phyloP scores from a whole-genome alignment of 2,113 vertebrate genomes.

The Rhea pennata region DNA sequence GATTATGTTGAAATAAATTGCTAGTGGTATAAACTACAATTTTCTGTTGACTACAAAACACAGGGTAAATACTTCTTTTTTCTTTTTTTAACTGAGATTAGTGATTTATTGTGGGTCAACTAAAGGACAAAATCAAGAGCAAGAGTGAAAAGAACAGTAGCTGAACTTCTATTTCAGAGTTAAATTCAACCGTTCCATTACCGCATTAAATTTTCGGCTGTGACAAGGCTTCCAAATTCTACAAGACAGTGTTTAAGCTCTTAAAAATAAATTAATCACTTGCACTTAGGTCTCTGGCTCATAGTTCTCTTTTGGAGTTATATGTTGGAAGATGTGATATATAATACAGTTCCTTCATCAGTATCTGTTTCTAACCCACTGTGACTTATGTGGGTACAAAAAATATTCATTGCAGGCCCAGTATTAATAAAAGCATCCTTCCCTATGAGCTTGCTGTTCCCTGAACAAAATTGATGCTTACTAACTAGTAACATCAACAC shows the following conservation, averaged over 20 bases:
- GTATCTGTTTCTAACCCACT: neutral
- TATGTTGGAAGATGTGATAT: neutral
- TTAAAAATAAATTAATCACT: neutral
- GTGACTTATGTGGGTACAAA: neutral
- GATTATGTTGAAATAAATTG: neutral
- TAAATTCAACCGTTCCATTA: neutral
- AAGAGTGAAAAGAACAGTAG: neutral
- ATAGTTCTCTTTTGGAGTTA: neutral
- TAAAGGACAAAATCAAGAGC: neutral
- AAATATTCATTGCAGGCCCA: neutral
- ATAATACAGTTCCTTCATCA: neutral
- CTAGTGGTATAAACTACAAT: neutral
- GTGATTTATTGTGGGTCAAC: neutral
- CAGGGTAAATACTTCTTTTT: neutral
- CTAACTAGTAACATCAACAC: neutral
- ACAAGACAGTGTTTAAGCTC: neutral
- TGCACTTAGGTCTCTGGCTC: neutral
- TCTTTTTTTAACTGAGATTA: neutral
- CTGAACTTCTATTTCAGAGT: neutral
- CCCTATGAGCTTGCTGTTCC: neutral
- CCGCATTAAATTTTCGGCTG: neutral
- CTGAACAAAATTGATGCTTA: neutral
- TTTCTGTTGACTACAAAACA: neutral
- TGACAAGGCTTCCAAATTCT: neutral
- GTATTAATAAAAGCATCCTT: neutral